Evolutionary conservation across 2,888 invertebrate genomes (phyloP).

Genomic region (Lasioglossum marginatum): DNA sequence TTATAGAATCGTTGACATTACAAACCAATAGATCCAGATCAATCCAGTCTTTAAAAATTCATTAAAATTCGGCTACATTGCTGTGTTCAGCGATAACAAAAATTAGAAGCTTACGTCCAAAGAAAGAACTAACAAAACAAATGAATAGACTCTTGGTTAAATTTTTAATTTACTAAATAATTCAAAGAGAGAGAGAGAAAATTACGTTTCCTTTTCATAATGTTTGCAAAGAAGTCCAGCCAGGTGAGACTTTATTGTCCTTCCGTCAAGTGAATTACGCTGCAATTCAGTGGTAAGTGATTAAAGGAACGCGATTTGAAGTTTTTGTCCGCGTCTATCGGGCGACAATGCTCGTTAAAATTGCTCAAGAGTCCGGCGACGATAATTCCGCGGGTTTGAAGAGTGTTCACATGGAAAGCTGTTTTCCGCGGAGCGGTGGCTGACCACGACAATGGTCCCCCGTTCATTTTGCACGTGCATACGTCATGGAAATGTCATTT

Average conservation of each 20-base stretch:
- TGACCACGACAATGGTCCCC: slow-evolving; percentile 17
- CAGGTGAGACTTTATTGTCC: neutral
- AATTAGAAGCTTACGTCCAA: neutral
- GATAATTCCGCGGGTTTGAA: neutral
- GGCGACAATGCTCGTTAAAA: neutral
- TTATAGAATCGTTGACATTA: too few relatives aligned
- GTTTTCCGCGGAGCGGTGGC: slow-evolving; percentile 20
- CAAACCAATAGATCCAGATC: too few relatives aligned
- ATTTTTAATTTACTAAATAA: neutral
- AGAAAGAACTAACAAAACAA: neutral
- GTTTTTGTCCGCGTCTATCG: neutral
- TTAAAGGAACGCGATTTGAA: neutral
- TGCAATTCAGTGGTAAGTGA: neutral
- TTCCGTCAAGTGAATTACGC: neutral
- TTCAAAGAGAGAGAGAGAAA: neutral
- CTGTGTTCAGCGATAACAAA: neutral
- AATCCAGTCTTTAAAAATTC: neutral
- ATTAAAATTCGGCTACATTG: neutral
- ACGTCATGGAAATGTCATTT: slow-evolving; percentile 70
- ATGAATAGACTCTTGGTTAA: neutral
- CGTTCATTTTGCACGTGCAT: slow-evolving; percentile 58
- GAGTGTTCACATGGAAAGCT: slow-evolving; percentile 2
- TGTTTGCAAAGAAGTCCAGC: neutral
- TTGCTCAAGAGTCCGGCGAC: neutral
- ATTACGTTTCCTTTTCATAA: neutral